phyloP scores from a whole-genome alignment of 1,140 invertebrate genomes.

The Drosophila paulistorum region DNA sequence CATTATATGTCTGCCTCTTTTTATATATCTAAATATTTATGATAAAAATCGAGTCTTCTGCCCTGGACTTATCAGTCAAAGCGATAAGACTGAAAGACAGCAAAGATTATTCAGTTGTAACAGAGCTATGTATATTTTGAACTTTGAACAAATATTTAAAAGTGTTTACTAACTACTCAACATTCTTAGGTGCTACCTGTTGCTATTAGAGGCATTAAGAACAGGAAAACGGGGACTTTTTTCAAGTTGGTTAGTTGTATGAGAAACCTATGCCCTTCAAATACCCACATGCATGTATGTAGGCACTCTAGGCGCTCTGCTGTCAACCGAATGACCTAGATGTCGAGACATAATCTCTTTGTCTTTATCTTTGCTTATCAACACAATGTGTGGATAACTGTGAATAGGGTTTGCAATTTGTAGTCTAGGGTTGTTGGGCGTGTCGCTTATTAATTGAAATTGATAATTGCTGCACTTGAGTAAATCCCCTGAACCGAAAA shows the following conservation, averaged over 20 bases:
- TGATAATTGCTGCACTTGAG: constrained; percentile 42
- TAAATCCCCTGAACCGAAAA: constrained; percentile 30
- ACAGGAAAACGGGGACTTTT: not conserved
- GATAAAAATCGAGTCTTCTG: constrained; percentile 16
- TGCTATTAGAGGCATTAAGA: constrained; percentile 19
- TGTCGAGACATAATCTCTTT: constrained; percentile 31
- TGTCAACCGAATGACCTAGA: constrained; percentile 49
- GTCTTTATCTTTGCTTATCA: constrained; percentile 13
- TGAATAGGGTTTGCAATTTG: not conserved
- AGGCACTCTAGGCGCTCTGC: not conserved
- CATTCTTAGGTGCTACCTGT: constrained; percentile 38
- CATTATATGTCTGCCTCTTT: constrained; percentile 26
- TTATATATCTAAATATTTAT: constrained; percentile 19
- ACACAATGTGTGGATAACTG: not conserved
- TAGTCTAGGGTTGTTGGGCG: constrained; percentile 12
- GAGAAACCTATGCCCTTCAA: constrained; percentile 46
- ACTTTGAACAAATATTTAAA: constrained; percentile 42
- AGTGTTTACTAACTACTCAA: not conserved
- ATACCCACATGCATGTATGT: constrained; percentile 9
- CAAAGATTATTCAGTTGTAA: constrained; percentile 11
- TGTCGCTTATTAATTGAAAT: constrained; percentile 49
- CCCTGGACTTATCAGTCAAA: constrained; percentile 33
- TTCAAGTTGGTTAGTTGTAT: not conserved
- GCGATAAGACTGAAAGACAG: constrained; percentile 28
- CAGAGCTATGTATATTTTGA: constrained; percentile 1